These are phyloP conservation scores for Perca fluviatilis DNA, from an alignment of 2,113 vertebrate species.

Conservation along the genomic window DNA sequence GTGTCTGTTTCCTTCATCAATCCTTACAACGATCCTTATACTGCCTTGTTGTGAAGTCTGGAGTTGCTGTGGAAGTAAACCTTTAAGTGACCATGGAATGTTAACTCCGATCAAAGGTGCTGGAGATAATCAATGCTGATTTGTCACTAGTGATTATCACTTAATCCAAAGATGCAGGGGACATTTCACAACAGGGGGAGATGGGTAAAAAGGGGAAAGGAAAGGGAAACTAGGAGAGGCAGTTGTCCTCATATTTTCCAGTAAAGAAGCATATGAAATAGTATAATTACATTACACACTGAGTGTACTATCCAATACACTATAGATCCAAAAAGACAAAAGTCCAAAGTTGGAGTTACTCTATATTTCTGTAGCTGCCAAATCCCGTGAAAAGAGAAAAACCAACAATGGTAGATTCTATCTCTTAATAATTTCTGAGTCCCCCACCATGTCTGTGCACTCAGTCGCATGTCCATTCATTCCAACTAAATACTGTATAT, in stretches of 20 bases:
- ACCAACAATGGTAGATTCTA: not conserved
- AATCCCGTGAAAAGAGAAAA: conserved; percentile 15
- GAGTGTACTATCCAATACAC: not conserved
- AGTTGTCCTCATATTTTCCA: not conserved
- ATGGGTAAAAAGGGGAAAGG: not conserved
- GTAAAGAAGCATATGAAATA: conserved; percentile 4
- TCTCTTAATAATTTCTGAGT: not conserved
- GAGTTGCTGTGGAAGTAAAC: not conserved
- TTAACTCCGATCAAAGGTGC: conserved; percentile 21
- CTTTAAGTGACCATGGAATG: not conserved
- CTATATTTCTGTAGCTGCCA: not conserved
- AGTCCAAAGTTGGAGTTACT: not conserved
- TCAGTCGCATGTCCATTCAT: not conserved
- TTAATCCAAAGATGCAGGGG: conserved; percentile 15
- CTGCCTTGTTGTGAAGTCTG: not conserved
- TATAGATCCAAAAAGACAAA: not conserved
- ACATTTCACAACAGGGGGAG: conserved; percentile 9
- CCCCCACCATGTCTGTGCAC: not conserved
- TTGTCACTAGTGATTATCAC: conserved; percentile 32
- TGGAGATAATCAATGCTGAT: conserved; percentile 38
- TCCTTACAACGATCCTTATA: not conserved
- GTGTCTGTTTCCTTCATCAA: conserved; percentile 1
- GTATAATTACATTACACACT: too few relatives aligned
- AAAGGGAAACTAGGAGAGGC: not conserved
- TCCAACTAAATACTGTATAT: not conserved